Evolutionary conservation across 1,140 invertebrate genomes (phyloP).

Genomic region (Sitophilus oryzae): DNA sequence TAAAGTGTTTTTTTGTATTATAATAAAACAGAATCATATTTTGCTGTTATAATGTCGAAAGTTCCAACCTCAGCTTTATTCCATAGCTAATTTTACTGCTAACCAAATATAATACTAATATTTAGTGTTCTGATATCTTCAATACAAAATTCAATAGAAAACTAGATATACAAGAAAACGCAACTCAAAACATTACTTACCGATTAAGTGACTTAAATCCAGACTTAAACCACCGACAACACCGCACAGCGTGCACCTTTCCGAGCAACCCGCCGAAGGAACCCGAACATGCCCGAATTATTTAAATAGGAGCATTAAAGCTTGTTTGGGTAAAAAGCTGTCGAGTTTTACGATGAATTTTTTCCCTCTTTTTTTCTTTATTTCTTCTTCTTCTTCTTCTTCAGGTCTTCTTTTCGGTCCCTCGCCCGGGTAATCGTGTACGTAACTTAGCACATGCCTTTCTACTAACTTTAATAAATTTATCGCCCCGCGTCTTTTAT

Average conservation of each 20-base stretch:
- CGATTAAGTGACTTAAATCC: neutral
- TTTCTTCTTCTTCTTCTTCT: too few relatives aligned
- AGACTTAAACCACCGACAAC: slow-evolving; percentile 3
- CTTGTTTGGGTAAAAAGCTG: slow-evolving; percentile 25
- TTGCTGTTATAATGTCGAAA: too few relatives aligned
- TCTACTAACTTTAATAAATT: slow-evolving; percentile 8
- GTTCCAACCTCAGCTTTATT: too few relatives aligned
- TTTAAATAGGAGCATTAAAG: slow-evolving; percentile 15
- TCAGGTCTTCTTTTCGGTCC: too few relatives aligned
- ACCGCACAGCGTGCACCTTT: neutral
- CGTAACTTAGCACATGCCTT: slow-evolving; percentile 12
- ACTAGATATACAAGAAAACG: too few relatives aligned
- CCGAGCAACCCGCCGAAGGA: slow-evolving; percentile 4
- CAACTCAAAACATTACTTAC: neutral
- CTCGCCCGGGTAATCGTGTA: too few relatives aligned
- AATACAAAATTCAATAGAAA: too few relatives aligned
- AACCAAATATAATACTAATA: too few relatives aligned
- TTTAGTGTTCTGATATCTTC: too few relatives aligned
- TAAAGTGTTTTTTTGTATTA: too few relatives aligned
- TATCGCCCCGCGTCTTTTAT: neutral
- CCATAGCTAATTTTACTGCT: too few relatives aligned
- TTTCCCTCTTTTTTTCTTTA: slow-evolving; percentile 4
- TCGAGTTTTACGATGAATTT: slow-evolving; percentile 16
- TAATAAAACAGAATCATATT: too few relatives aligned
- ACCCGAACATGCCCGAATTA: slow-evolving; percentile 14